Evolutionary conservation across 1,140 invertebrate genomes (phyloP), one percentile per base, ranked within the genome.

Genomic region (Macrotrachela quadricornifera): DNA sequence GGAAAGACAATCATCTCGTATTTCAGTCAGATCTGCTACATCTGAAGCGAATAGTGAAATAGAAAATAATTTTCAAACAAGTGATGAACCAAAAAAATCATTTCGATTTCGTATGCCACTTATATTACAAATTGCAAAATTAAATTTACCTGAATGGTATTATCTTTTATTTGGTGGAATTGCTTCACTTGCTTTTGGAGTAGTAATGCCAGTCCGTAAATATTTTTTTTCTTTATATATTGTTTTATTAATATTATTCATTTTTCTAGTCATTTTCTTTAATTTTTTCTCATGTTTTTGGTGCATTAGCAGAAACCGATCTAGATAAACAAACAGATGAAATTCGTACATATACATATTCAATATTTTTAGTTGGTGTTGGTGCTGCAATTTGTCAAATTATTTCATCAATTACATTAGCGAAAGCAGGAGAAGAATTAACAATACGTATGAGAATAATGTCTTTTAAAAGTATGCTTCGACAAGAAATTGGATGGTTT

Each of bases 131-230:
- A 8, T 85, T 45, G 62, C 83, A 58, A 76, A 74, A 56, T 58
- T 82, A 46, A 87, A 84, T 63, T 71, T 72, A 21, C 77, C 80
- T 0, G 85, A 90, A 67, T 85, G 81, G 77, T 73, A 69, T 13
- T 76, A 74, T 47, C 80, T 87, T 60, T 40, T 79, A 1, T 62
- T 78, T 41, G 85, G 83, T 4, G 74, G 77, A 50, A 53, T 85
- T 0, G 76, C 78, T 0, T 77, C 83, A 4, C 64, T 78, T 0
- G 66, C 79, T 37, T 77, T 80, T 42, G 85, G 85, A 4, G 74
- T 76, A 0, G 76, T 78, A 2, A 79, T 83, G 56, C 83, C 85
- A 0, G 71, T 30, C 8, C 8, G 21, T 30, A 4, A 30, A 30
- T n/a, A n/a, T n/a, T n/a, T n/a, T n/a, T 4, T 30, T 4, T 4